These are phyloP conservation scores for Limnothrissa miodon DNA, from an alignment of 2,113 vertebrate species.

Conservation along the genomic window DNA sequence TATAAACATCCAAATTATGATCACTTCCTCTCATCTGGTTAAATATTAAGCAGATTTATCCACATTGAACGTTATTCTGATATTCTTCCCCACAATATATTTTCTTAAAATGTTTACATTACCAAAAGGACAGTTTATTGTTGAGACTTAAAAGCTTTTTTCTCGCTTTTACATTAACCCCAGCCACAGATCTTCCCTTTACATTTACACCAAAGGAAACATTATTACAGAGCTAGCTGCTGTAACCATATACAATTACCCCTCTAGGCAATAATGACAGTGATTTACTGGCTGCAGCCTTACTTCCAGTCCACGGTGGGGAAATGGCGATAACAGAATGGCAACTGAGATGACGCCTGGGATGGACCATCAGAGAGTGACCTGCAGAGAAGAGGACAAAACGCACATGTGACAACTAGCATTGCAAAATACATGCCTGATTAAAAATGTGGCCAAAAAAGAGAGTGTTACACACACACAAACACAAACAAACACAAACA, in stretches of 20 bases:
- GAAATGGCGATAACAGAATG: slow-evolving; percentile 27
- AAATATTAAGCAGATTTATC: background rate
- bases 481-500: too few relatives aligned
- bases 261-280: slow-evolving; percentile 64
- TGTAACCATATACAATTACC: slow-evolving; percentile 69
- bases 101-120: background rate
- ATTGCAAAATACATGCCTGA: background rate
- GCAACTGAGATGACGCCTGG: background rate
- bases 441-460: background rate
- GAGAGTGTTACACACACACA: background rate
- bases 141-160: slow-evolving; percentile 43
- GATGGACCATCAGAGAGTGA: slow-evolving; percentile 33
- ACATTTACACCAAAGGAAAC: slow-evolving; percentile 48
- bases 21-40: background rate
- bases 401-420: background rate
- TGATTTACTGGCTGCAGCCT: slow-evolving; percentile 59
- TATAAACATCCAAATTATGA: background rate
- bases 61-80: background rate
- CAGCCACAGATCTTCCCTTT: background rate
- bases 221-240: slow-evolving; percentile 68
- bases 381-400: slow-evolving; percentile 19
- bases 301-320: slow-evolving; percentile 38
- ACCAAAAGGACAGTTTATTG: slow-evolving; percentile 10
- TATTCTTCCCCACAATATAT: background rate
- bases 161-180: slow-evolving; percentile 1